phyloP scores from a whole-genome alignment of 2,888 invertebrate species.

The Crioceris asparagi region DNA sequence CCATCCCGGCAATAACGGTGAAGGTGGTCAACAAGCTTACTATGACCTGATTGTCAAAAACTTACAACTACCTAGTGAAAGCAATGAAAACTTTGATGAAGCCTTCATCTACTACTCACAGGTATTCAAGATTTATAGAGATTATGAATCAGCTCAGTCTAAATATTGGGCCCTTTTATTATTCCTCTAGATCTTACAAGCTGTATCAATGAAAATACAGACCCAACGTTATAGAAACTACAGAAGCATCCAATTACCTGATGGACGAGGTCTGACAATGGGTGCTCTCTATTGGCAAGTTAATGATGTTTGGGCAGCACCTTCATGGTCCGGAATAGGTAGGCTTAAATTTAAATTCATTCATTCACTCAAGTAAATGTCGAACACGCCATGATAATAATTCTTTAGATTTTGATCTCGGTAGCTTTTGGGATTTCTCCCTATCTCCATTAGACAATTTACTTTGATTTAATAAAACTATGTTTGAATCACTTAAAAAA shows the following conservation, averaged over 20 bases:
- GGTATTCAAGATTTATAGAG: slow-evolving; percentile 45
- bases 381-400: too few relatives aligned
- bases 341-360: too few relatives aligned
- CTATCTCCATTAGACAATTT: too few relatives aligned
- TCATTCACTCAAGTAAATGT: too few relatives aligned
- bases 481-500: too few relatives aligned
- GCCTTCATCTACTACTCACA: slow-evolving; percentile 77
- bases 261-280: slow-evolving; percentile 69
- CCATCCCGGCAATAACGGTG: too few relatives aligned
- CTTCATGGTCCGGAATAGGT: slow-evolving; percentile 91
- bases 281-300: slow-evolving; percentile 97
- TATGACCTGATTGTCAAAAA: slow-evolving; percentile 50
- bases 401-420: too few relatives aligned
- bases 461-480: too few relatives aligned
- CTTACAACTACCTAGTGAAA: slow-evolving; percentile 44
- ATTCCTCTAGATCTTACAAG: slow-evolving; percentile 76
- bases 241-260: slow-evolving; percentile 34
- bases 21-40: too few relatives aligned
- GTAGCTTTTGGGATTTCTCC: too few relatives aligned
- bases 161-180: too few relatives aligned
- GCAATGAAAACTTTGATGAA: slow-evolving; percentile 46
- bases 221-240: slow-evolving; percentile 62
- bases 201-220: slow-evolving; percentile 75
- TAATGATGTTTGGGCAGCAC: slow-evolving; percentile 96
- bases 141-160: too few relatives aligned